phyloP scores from a whole-genome alignment of 2,797 vertebrate species.

The Smutsia gigantea region DNA sequence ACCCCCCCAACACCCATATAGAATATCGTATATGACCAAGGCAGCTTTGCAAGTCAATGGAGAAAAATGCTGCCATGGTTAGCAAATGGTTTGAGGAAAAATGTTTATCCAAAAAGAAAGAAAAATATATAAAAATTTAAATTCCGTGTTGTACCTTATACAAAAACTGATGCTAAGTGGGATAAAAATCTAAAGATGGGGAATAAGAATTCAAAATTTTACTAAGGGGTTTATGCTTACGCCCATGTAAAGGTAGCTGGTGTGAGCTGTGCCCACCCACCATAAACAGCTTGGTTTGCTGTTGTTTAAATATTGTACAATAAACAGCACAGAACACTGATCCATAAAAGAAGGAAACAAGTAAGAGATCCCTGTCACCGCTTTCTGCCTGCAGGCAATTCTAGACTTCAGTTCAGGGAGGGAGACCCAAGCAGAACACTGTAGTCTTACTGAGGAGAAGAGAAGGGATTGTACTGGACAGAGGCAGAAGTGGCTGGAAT shows the following conservation, averaged over 20 bases:
- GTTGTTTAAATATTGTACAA: background rate
- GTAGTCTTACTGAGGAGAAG: background rate
- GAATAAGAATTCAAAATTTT: background rate
- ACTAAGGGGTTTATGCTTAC: background rate
- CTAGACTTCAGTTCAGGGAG: background rate
- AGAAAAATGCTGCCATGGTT: background rate
- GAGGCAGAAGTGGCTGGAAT: no score
- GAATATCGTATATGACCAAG: background rate
- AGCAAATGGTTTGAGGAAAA: background rate
- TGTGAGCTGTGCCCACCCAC: background rate
- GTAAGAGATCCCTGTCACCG: rapidly evolving
- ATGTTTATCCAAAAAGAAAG: background rate
- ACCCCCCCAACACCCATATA: rapidly evolving
- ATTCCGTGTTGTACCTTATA: background rate
- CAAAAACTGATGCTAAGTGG: background rate
- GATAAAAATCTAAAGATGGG: background rate
- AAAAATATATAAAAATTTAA: background rate
- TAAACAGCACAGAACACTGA: background rate
- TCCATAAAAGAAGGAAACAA: background rate
- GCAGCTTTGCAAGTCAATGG: background rate
- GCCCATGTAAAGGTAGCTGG: background rate
- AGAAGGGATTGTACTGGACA: rapidly evolving
- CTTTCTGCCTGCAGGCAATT: background rate
- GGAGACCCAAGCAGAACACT: background rate
- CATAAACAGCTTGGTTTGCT: background rate